These are phyloP conservation scores for Temnothorax ravouxi DNA, from an alignment of 2,888 invertebrate genomes.

Conservation along the genomic window DNA sequence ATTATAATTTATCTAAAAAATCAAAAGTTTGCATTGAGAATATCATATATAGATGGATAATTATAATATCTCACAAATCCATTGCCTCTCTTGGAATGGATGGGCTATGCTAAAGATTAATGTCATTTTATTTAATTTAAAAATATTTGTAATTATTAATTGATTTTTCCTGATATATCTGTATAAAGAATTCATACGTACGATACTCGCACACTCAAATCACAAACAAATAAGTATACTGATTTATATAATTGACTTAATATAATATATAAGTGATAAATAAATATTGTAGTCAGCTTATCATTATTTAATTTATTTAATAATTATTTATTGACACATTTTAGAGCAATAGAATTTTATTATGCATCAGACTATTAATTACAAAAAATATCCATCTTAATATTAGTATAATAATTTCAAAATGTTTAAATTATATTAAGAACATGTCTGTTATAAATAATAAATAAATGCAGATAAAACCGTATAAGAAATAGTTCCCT, in stretches of 20 bases:
- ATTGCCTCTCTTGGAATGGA: neutral
- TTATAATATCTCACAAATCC: constrained; percentile 5
- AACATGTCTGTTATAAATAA: neutral
- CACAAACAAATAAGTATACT: neutral
- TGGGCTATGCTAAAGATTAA: neutral
- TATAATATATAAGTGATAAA: neutral
- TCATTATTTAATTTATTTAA: neutral
- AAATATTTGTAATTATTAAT: neutral
- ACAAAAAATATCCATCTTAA: neutral
- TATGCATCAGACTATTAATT: neutral
- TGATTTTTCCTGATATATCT: neutral
- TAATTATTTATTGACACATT: neutral
- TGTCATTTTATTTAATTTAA: neutral
- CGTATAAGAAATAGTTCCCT: neutral
- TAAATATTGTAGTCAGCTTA: neutral
- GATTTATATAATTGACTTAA: neutral
- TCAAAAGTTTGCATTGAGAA: neutral
- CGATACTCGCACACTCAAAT: neutral
- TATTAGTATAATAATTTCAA: neutral
- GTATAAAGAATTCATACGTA: neutral
- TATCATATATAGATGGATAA: neutral
- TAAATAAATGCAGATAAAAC: neutral
- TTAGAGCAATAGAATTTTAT: neutral
- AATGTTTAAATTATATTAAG: neutral
- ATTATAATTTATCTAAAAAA: neutral